Evolutionary conservation across 2,113 vertebrate species (phyloP).

Genomic region (Oreochromis spilurus): DNA sequence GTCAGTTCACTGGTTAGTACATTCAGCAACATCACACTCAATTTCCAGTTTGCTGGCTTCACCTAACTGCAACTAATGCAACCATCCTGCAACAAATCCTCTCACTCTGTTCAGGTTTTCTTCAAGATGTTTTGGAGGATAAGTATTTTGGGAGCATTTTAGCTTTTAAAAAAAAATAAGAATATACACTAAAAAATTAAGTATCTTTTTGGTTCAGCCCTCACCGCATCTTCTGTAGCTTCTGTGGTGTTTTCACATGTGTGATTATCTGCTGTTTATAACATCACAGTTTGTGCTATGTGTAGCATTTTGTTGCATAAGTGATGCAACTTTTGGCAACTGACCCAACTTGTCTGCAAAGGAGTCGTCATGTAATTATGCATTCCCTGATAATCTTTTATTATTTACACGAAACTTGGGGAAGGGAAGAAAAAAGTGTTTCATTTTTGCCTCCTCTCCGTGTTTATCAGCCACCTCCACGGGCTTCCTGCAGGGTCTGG

Average conservation of each 20-base stretch:
- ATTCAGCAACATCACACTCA: background rate
- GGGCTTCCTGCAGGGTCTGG: slow-evolving; percentile 88
- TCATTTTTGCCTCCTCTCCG: background rate
- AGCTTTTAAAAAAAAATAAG: background rate
- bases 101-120: background rate
- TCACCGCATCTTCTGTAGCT: background rate
- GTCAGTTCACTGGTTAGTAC: background rate
- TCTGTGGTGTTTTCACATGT: background rate
- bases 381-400: background rate
- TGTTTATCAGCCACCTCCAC: slow-evolving; percentile 86
- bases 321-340: slow-evolving; percentile 33
- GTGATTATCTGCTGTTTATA: background rate
- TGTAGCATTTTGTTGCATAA: background rate
- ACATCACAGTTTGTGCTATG: background rate
- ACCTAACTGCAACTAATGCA: background rate
- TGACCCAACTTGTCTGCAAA: background rate
- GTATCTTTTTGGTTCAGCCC: background rate
- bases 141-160: background rate
- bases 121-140: background rate
- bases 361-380: background rate
- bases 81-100: background rate
- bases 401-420: background rate
- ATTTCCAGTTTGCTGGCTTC: background rate
- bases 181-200: background rate
- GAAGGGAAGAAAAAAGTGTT: background rate